Conservation (phyloP, 2,113 vertebrate species). For the Gobiocypris rarus region DNA sequence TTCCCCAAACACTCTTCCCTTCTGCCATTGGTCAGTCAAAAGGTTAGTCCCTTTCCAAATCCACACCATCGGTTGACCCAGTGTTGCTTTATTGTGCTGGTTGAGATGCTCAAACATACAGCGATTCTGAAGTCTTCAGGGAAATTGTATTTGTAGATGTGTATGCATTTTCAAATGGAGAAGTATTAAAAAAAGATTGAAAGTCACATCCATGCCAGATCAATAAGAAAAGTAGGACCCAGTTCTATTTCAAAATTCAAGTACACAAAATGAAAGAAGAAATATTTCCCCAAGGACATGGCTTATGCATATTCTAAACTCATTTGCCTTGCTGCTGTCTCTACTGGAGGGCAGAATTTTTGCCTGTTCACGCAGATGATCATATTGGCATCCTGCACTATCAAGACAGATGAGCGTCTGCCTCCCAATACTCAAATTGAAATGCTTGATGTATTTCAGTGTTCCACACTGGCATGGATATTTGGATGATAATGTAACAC, state of each 20-base stretch:
- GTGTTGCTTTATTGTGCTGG: neutral
- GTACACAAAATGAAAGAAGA: neutral
- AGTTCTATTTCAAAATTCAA: neutral
- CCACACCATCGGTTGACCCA: neutral
- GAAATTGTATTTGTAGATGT: neutral
- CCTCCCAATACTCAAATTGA: neutral
- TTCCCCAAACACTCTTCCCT: neutral
- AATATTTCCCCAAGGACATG: neutral
- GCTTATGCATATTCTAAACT: neutral
- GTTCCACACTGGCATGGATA: neutral
- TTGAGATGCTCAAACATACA: neutral
- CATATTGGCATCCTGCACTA: neutral
- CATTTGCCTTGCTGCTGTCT: neutral
- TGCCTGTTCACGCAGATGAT: neutral
- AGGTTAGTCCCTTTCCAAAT: neutral
- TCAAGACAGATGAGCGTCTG: constrained; percentile 7
- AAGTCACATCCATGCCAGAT: neutral
- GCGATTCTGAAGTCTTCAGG: neutral
- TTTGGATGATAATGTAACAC: neutral
- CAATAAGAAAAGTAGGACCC: neutral
- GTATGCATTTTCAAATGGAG: too few relatives aligned
- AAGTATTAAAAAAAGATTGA: too few relatives aligned
- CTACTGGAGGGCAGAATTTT: neutral
- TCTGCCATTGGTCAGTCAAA: neutral
- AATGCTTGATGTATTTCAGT: constrained; percentile 10